Base-by-base conservation (phyloP, 2,888 invertebrate species). In the Tetheella fluctuosa region DNA sequence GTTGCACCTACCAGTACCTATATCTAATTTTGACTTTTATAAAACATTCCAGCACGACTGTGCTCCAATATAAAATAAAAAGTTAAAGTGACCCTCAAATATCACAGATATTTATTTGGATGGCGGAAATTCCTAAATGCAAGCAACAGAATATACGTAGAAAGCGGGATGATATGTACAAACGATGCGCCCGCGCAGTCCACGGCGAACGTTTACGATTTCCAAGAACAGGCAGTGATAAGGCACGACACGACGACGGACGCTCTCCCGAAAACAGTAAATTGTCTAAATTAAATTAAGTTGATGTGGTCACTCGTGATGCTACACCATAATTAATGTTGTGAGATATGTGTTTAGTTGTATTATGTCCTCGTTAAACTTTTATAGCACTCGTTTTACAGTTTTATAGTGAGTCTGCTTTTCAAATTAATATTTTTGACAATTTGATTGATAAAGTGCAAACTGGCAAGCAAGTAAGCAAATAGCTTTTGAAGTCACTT, bases 241-340 rank as follows among this genome's bases (percentile, higher is more conserved):
- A 71, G 73, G 74, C 80, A 79, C 81, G 81, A 75, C 65, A 65
- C 71, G 78, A 58, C 59, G 42, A 17, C 42, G 42, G 34, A 34
- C 39, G 39, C 71, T 67, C 58, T 68, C 71, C 81, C 78, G 79
- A 81, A 83, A 88, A 88, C 88, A 84, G 87, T 86, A 87, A 83
- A 86, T 82, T 78, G 76, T 82, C 84, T 85, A 85, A 88, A 88
- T 88, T 86, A 86, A 88, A 85, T 82, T 80, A 79, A 80, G 75
- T 81, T 81, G 82, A 81, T 79, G 76, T 76, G 79, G 74, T 80
- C 82, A 77, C 69, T 78, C 80, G 83, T 78, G 80, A 80, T 77
- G 67, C 65, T 62, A 68, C 65, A 55, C 56, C 64, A 63, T 59
- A 62, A 71, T 77, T 73, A 73, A 74, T 76, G 71, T 68, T 71